Conservation (phyloP, 2,888 invertebrate species). For the Troglohyphantes excavatus region DNA sequence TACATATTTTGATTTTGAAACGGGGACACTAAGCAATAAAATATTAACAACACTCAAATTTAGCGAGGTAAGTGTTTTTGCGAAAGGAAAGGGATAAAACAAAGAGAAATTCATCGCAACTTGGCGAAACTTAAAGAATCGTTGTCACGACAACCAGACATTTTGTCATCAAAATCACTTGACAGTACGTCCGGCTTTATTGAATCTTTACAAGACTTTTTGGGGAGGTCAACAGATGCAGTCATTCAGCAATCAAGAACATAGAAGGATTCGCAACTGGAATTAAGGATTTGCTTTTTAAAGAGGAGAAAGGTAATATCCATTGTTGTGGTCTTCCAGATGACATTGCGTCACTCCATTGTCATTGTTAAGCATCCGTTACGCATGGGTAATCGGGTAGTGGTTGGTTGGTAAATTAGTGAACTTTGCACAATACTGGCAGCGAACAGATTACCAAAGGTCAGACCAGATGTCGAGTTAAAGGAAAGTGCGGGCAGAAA, state of each 20-base stretch:
- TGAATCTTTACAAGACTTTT: too few relatives aligned
- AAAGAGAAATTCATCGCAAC: too few relatives aligned
- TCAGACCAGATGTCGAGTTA: constrained; percentile 17
- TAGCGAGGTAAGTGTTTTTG: too few relatives aligned
- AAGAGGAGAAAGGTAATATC: constrained; percentile 15
- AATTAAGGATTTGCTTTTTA: not conserved
- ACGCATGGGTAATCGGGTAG: constrained; percentile 47
- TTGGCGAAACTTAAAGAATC: too few relatives aligned
- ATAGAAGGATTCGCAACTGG: not conserved
- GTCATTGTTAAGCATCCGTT: constrained; percentile 18
- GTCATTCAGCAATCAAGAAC: not conserved
- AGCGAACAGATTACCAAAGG: constrained; percentile 18
- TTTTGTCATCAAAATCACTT: not conserved
- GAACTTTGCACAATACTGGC: constrained; percentile 4
- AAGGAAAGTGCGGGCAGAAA: not conserved
- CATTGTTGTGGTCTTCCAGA: constrained; percentile 31
- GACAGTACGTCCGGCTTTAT: not conserved
- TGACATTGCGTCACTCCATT: constrained; percentile 34
- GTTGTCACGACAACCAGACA: not conserved
- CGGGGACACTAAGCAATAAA: too few relatives aligned
- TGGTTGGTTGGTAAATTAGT: not conserved
- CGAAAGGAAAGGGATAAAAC: too few relatives aligned
- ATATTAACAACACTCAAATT: too few relatives aligned
- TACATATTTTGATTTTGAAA: too few relatives aligned
- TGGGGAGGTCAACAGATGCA: not conserved